These are phyloP conservation scores for Penaeus vannamei DNA, from an alignment of 1,140 invertebrate genomes.

Conservation along the genomic window DNA sequence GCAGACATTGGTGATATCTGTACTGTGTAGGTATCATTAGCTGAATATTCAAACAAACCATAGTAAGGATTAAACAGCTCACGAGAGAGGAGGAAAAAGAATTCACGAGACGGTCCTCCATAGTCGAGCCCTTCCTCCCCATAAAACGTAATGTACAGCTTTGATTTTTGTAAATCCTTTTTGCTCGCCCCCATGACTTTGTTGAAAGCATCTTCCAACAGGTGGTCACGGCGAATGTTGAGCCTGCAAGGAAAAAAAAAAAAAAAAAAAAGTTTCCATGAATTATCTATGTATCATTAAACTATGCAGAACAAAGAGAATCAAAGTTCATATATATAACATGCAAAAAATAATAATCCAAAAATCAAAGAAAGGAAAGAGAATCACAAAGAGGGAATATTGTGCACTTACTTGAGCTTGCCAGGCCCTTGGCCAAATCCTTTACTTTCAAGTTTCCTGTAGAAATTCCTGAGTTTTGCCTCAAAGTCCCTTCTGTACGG, in stretches of 20 bases:
- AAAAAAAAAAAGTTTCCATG: neutral
- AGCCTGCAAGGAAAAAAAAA: slow-evolving; percentile 77
- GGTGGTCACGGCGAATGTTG: slow-evolving; percentile 91
- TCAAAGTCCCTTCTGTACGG: slow-evolving; percentile 94
- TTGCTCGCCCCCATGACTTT: slow-evolving; percentile 97
- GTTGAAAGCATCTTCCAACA: slow-evolving; percentile 96
- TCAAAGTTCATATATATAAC: too few species aligned
- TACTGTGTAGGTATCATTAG: slow-evolving; percentile 97
- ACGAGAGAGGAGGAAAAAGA: slow-evolving; percentile 96
- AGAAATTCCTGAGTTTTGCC: slow-evolving; percentile 95
- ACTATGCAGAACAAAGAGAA: too few species aligned
- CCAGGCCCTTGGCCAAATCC: slow-evolving; percentile 96
- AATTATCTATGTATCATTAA: neutral
- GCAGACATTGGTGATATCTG: slow-evolving; percentile 96
- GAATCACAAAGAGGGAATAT: neutral
- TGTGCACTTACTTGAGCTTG: slow-evolving; percentile 88
- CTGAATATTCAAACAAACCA: slow-evolving; percentile 97
- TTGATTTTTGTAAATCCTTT: slow-evolving; percentile 95
- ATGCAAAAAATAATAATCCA: too few species aligned
- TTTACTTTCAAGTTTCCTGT: slow-evolving; percentile 94
- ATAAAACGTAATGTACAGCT: slow-evolving; percentile 94
- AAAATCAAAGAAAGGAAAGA: too few species aligned
- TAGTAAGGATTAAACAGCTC: slow-evolving; percentile 99
- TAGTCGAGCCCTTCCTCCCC: slow-evolving; percentile 98
- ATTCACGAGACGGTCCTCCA: slow-evolving; percentile 95